Evolutionary conservation across 2,113 vertebrate genomes (phyloP).

Genomic region (Tautogolabrus adspersus): DNA sequence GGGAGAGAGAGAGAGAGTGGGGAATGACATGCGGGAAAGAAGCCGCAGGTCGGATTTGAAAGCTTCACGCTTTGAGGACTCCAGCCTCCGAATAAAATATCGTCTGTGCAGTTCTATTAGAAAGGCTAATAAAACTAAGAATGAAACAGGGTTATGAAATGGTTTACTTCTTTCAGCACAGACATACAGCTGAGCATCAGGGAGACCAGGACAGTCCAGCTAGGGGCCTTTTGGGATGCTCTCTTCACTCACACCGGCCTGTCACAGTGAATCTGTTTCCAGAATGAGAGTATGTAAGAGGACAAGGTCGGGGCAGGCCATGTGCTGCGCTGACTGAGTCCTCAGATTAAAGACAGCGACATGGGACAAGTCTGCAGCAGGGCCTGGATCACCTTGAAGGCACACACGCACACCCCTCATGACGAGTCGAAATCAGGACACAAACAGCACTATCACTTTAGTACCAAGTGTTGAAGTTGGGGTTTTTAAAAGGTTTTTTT

Average conservation of each 20-base stretch:
- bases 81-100: no score
- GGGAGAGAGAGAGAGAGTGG: no score
- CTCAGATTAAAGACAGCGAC: constrained; percentile 49
- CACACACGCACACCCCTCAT: constrained; percentile 6
- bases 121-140: neutral
- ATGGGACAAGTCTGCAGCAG: constrained; percentile 31
- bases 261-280: constrained; percentile 42
- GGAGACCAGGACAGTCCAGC: constrained; percentile 19
- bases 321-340: constrained; percentile 50
- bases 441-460: neutral
- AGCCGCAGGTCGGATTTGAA: no score
- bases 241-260: constrained; percentile 49
- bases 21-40: no score
- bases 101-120: no score
- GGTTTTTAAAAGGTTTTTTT: neutral
- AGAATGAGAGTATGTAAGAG: constrained; percentile 57
- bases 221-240: constrained; percentile 61
- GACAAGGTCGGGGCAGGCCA: constrained; percentile 59
- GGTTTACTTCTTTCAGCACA: constrained; percentile 4
- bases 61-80: no score
- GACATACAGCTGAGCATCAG: constrained; percentile 27
- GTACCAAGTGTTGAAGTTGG: neutral
- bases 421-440: constrained; percentile 3
- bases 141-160: neutral
- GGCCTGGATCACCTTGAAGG: constrained; percentile 16